A percentile compares a stretch with the other conserved stretches of the same genome.
Evolutionary conservation across 2,888 invertebrate genomes (phyloP).

Genomic region (Lochmaea capreae): DNA sequence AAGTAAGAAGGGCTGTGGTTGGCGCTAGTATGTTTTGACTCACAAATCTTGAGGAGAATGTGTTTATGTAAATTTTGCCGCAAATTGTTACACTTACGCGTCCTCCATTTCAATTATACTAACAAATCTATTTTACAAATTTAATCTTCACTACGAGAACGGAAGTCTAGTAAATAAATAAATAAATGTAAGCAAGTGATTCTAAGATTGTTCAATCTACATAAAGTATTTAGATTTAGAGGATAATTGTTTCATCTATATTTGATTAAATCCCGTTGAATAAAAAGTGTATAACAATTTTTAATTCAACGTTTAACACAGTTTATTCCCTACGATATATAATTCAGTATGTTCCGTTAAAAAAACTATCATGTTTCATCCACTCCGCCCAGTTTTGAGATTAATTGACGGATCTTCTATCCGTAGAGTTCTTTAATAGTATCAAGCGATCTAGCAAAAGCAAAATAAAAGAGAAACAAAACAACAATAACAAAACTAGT

Average conservation of each 20-base stretch:
- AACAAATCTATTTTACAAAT: constrained; percentile 39
- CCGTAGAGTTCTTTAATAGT: background rate
- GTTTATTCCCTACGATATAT: background rate
- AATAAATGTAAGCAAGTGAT: background rate
- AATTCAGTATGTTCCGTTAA: background rate
- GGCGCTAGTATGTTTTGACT: constrained; percentile 21
- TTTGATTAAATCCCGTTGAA: background rate
- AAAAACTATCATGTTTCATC: background rate
- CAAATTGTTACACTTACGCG: constrained; percentile 47
- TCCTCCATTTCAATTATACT: constrained; percentile 50
- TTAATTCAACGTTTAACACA: background rate
- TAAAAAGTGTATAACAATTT: background rate
- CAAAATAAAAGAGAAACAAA: constrained; percentile 10
- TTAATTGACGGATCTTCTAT: constrained; percentile 1
- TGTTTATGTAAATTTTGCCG: constrained; percentile 54
- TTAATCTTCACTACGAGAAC: background rate
- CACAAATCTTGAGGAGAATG: constrained; percentile 47
- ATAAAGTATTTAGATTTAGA: too few relatives aligned
- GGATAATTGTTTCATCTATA: too few relatives aligned
- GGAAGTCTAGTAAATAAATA: background rate
- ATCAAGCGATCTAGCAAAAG: background rate
- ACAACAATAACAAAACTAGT: constrained; percentile 14
- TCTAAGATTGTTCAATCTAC: background rate
- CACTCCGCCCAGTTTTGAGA: background rate
- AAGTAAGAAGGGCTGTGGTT: background rate